A percentile compares a stretch with the other conserved stretches of the same genome.
Evolutionary conservation across 2,797 vertebrate species (phyloP).

Genomic region (Manis pentadactyla): DNA sequence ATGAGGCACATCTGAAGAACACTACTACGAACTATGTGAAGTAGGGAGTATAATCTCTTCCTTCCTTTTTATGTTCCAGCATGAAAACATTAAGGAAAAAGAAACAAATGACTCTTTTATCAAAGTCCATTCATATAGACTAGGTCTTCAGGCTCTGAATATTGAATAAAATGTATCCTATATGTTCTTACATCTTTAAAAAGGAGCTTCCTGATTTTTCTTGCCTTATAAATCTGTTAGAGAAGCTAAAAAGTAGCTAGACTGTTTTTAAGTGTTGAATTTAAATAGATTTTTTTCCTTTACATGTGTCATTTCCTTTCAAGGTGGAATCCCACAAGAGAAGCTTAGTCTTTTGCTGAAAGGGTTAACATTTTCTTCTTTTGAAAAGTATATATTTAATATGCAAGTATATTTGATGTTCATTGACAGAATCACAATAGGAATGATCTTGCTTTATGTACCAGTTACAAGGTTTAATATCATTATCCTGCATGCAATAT

Average conservation of each 20-base stretch:
- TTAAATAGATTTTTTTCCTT: not conserved
- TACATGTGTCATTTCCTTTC: not conserved
- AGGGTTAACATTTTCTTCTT: slow-evolving; percentile 80
- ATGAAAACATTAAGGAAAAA: slow-evolving; percentile 19
- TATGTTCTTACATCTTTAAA: not conserved
- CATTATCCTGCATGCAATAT: slow-evolving; percentile 91
- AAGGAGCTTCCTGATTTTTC: slow-evolving; percentile 32
- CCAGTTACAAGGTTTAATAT: slow-evolving; percentile 90
- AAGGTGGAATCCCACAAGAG: not conserved
- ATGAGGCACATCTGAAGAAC: not conserved
- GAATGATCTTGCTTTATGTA: slow-evolving; percentile 90
- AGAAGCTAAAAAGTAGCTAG: not conserved
- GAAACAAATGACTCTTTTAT: not conserved
- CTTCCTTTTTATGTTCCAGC: not conserved
- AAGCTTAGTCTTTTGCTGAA: slow-evolving; percentile 26
- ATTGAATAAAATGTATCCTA: not conserved
- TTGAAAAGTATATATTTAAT: slow-evolving; percentile 83
- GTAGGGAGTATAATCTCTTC: not conserved
- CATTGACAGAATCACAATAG: slow-evolving; percentile 88
- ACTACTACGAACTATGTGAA: not conserved
- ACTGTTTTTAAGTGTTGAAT: slow-evolving; percentile 10
- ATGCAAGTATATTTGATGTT: slow-evolving; percentile 85
- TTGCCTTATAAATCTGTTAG: slow-evolving; percentile 18
- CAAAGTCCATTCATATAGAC: not conserved
- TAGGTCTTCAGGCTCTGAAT: not conserved